Evolutionary conservation across 2,888 invertebrate species (phyloP).

Genomic region (Elgonia sp.): DNA sequence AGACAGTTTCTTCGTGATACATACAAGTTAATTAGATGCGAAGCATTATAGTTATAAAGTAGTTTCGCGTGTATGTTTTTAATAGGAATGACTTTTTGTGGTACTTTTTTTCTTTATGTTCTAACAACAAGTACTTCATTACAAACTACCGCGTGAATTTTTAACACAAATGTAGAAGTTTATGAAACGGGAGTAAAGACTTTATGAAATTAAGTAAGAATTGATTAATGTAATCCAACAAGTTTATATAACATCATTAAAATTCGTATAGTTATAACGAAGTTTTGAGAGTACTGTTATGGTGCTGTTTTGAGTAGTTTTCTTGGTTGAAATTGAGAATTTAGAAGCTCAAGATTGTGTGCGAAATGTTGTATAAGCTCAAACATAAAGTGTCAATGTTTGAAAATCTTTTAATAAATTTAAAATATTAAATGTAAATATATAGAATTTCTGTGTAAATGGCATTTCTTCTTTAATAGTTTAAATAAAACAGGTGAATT

Average conservation of each 20-base stretch:
- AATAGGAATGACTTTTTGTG: not conserved
- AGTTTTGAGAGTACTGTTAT: slow-evolving; percentile 27
- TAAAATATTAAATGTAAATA: too few relatives aligned
- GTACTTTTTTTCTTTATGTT: not conserved
- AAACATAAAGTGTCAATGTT: too few relatives aligned
- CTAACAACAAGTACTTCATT: not conserved
- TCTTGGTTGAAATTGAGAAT: slow-evolving; percentile 4
- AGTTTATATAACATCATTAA: slow-evolving; percentile 44
- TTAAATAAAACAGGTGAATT: too few relatives aligned
- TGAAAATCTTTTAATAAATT: too few relatives aligned
- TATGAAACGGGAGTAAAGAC: slow-evolving; percentile 2
- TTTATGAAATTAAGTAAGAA: slow-evolving; percentile 43
- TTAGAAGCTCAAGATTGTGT: not conserved
- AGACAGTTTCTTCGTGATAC: not conserved
- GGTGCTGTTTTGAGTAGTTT: slow-evolving; percentile 29
- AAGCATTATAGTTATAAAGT: not conserved
- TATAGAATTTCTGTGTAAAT: too few relatives aligned
- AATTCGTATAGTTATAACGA: slow-evolving; percentile 36
- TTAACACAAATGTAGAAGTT: not conserved
- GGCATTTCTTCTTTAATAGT: too few relatives aligned
- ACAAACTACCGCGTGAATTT: not conserved
- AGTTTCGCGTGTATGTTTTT: not conserved
- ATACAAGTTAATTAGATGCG: not conserved
- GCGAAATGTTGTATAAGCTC: too few relatives aligned
- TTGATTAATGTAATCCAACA: slow-evolving; percentile 33